Evolutionary conservation across 35 echinoderm and acorn worm species (phyloP), one percentile per base, ranked within the genome.

Genomic region (Stichopus chloronotus): DNA sequence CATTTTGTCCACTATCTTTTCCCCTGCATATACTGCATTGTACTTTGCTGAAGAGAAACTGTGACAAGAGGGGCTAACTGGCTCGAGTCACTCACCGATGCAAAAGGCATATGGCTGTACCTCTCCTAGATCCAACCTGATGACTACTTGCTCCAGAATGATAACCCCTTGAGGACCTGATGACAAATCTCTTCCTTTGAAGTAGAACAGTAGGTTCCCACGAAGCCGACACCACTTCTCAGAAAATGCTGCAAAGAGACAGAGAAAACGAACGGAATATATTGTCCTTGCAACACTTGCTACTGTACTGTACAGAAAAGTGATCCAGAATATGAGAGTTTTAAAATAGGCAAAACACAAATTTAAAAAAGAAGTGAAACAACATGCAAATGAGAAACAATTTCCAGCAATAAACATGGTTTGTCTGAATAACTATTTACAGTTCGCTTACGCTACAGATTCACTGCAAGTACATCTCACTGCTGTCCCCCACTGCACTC

Each of bases 171-270:
- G 94, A 63, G 97, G 97, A 16, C 94, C 97, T 20, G 97, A 96
- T 19, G 94, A 90, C 55, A 99, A 93, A 84, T 99, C 95, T 63
- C 95, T 93, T 74, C 95, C 97, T 93, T 99, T 99, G 95, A 99
- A 99, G 85, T 96, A 99, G 78, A 99, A 99, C 5, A 99, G 81
- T 14, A 99, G 87, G 74, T 99, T 99, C 7, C 97, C 95, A 30
- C 97, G 93, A 13, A 99, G 92, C 54, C 97, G 87, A 76, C 97
- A 99, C 97, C 97, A 99, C 77, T 94, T 96, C 81, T 99, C 97
- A 77, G 76, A 87, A 81, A 96, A 99, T 87, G 63, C 97, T 99
- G 90, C 8, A 95, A 53, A 22, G 57, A 59, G 55, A 74, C n/a
- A 43, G 21, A 58, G 88, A 78, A 2, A 72, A 72, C 7, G 69